Percentiles rank a stretch among this genome's conserved stretches.
Conservation (phyloP, 2,797 vertebrate species). For the Pipistrellus kuhlii region DNA sequence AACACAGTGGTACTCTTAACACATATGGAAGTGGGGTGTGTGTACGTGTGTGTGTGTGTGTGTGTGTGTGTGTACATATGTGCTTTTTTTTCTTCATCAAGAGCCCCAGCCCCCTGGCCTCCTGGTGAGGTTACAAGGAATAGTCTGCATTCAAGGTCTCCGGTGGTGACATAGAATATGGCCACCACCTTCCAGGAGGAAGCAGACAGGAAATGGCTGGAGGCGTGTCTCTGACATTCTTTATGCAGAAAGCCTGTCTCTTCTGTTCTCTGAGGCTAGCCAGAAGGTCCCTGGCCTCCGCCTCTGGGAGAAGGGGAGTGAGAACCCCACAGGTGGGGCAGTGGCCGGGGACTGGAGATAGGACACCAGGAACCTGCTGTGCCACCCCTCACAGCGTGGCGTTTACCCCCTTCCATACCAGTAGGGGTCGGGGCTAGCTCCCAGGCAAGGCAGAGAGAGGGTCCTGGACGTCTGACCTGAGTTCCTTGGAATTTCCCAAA, state of each 20-base stretch:
- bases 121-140: not conserved
- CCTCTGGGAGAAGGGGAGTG: too few species aligned
- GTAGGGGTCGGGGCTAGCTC: not conserved
- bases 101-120: not conserved
- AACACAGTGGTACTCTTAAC: not conserved
- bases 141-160: not conserved
- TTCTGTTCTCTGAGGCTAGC: not conserved
- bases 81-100: not conserved
- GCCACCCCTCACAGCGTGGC: not conserved
- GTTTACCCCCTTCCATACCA: not conserved
- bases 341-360: not conserved
- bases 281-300: not conserved
- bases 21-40: fast-evolving
- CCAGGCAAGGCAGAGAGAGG: not conserved
- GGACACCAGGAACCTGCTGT: not conserved
- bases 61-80: fast-evolving
- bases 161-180: not conserved
- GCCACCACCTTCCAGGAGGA: not conserved
- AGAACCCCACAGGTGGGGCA: not conserved
- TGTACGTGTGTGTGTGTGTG: fast-evolving
- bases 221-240: not conserved
- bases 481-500: conserved; percentile 72
- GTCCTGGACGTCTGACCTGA: conserved; percentile 5
- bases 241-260: not conserved
- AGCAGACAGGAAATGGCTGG: not conserved